These are phyloP conservation scores for Cinclus mexicanus DNA, from an alignment of 2,113 vertebrate species.

Conservation along the genomic window DNA sequence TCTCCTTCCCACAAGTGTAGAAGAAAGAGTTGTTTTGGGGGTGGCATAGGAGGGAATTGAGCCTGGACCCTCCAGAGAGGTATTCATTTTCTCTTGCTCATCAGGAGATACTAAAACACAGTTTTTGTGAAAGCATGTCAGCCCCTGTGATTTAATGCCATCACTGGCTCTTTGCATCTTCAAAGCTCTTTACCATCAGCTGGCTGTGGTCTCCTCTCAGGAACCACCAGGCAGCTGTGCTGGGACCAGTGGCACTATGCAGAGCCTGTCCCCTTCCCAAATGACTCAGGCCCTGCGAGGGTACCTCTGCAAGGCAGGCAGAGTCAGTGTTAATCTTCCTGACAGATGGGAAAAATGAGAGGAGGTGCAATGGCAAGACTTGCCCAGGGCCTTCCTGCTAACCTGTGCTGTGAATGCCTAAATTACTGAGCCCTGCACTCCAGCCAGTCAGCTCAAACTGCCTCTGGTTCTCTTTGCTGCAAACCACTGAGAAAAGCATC, in stretches of 20 bases:
- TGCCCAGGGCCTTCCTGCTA: not conserved
- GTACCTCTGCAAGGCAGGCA: not conserved
- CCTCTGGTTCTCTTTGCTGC: not conserved
- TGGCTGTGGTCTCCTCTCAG: not conserved
- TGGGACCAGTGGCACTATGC: not conserved
- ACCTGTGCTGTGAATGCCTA: not conserved
- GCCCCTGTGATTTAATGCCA: not conserved
- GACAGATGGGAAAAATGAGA: not conserved
- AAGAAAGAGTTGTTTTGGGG: not conserved
- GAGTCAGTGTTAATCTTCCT: not conserved
- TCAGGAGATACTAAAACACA: not conserved
- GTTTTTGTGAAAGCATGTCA: not conserved
- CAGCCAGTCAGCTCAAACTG: not conserved
- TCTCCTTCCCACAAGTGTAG: not conserved
- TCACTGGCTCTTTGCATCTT: not conserved
- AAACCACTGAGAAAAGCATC: not conserved
- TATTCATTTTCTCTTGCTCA: not conserved
- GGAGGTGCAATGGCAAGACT: not conserved
- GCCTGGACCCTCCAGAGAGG: not conserved
- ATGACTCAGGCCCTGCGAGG: not conserved
- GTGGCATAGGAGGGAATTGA: not conserved
- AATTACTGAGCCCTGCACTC: not conserved
- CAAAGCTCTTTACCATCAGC: rapidly evolving
- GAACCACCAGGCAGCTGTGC: not conserved
- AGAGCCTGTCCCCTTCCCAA: not conserved